Conservation (phyloP, 2,888 invertebrate genomes). For the Flabesymbios commensalis region DNA sequence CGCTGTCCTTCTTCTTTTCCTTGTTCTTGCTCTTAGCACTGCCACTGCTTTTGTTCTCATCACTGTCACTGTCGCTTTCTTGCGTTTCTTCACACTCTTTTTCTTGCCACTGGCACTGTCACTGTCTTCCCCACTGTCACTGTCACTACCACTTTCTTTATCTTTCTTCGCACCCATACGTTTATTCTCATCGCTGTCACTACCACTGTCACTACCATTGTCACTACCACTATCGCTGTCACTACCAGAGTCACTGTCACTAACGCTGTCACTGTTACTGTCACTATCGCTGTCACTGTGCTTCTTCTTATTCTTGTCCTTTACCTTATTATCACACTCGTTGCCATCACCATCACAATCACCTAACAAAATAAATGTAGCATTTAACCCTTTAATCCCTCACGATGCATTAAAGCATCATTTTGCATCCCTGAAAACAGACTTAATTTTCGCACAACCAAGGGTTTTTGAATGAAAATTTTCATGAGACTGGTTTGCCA, state of each 20-base stretch:
- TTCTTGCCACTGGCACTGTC: too few species aligned
- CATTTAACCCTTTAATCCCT: too few species aligned
- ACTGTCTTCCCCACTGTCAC: slow-evolving; percentile 7
- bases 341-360: slow-evolving; percentile 1
- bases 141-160: slow-evolving; percentile 4
- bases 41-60: too few species aligned
- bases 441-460: too few species aligned
- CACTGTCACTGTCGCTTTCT: too few species aligned
- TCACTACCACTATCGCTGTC: slow-evolving; percentile 9
- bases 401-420: too few species aligned
- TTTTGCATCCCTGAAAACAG: too few species aligned
- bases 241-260: slow-evolving; percentile 6
- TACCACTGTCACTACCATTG: slow-evolving; percentile 4
- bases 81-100: too few species aligned
- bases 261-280: slow-evolving; percentile 4
- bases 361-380: neutral
- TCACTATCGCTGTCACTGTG: slow-evolving; percentile 6
- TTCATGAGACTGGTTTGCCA: too few species aligned
- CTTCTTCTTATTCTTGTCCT: slow-evolving; percentile 6
- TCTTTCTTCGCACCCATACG: slow-evolving; percentile 4
- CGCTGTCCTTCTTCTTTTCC: too few species aligned
- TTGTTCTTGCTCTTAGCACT: too few species aligned
- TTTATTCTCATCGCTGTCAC: slow-evolving; percentile 8
- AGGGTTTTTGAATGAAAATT: too few species aligned
- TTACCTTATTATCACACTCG: slow-evolving; percentile 3